These are phyloP conservation scores for Atopsyche davidsoni DNA, from an alignment of 1,140 invertebrate species.

Conservation along the genomic window DNA sequence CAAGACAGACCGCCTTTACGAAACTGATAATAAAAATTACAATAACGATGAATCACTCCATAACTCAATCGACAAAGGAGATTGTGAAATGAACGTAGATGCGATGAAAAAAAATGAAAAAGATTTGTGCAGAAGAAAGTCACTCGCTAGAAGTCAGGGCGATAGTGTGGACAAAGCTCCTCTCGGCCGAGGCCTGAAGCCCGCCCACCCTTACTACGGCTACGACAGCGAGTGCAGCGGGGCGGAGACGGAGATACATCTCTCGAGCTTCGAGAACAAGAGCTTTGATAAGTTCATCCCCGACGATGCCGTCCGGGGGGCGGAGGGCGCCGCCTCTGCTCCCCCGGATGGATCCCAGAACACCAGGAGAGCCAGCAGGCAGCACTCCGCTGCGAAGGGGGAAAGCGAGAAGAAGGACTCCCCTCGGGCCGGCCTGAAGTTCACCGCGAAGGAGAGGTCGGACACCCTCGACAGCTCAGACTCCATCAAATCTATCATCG, in stretches of 20 bases:
- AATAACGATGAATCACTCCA: constrained; percentile 10
- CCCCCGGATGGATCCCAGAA: neutral
- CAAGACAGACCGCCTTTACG: constrained; percentile 1
- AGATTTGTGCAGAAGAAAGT: too few species aligned
- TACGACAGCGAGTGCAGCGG: constrained; percentile 43
- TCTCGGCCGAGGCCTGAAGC: neutral
- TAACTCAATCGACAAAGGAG: too few species aligned
- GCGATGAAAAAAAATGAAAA: constrained; percentile 2
- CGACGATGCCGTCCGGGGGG: too few species aligned
- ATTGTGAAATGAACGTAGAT: neutral
- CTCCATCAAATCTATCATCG: constrained; percentile 28
- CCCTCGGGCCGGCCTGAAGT: too few species aligned
- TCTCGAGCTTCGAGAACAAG: constrained; percentile 22
- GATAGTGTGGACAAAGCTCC: neutral
- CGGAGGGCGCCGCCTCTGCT: neutral
- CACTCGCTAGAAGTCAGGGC: too few species aligned
- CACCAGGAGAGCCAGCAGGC: too few species aligned
- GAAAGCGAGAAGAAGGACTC: too few species aligned
- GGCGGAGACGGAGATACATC: constrained; percentile 41
- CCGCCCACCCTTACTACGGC: constrained; percentile 34
- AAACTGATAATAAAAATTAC: neutral
- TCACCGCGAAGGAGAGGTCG: too few species aligned
- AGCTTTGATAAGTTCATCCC: constrained; percentile 19
- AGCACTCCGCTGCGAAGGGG: too few species aligned
- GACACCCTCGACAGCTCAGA: constrained; percentile 16